These are phyloP conservation scores for Lagocephalus sceleratus DNA, from an alignment of 2,797 vertebrate species.

Conservation along the genomic window DNA sequence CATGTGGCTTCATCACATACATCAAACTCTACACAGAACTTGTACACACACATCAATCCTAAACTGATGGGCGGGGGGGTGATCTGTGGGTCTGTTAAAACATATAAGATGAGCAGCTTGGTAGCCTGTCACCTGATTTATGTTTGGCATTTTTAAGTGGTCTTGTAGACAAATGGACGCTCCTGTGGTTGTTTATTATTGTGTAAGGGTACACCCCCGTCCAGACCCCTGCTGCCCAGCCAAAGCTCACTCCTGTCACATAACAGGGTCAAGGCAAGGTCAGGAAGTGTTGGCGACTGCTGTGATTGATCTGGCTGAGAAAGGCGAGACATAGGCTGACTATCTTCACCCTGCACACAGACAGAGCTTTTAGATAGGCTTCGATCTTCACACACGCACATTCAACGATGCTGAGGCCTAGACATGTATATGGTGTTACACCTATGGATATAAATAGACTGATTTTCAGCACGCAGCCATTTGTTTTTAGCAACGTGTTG, in stretches of 20 bases:
- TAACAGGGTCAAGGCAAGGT: conserved; percentile 69
- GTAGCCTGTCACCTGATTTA: conserved; percentile 66
- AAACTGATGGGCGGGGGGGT: conserved; percentile 3
- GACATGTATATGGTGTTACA: conserved; percentile 1
- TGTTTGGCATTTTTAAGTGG: conserved; percentile 57
- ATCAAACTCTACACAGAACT: conserved; percentile 30
- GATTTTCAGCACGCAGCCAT: neutral
- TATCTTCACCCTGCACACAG: conserved; percentile 51
- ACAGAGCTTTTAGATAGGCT: conserved; percentile 20
- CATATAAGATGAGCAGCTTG: conserved; percentile 57
- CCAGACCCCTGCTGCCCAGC: conserved; percentile 47
- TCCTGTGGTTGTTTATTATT: conserved; percentile 57
- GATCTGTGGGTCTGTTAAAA: conserved; percentile 10
- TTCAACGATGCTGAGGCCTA: neutral
- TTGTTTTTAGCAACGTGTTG: neutral
- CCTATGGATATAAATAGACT: neutral
- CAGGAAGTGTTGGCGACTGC: conserved; percentile 57
- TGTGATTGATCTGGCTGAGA: conserved; percentile 78
- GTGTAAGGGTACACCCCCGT: conserved; percentile 37
- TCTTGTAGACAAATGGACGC: conserved; percentile 60
- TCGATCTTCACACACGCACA: conserved; percentile 18
- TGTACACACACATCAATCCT: conserved; percentile 25
- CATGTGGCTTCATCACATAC: conserved; percentile 22
- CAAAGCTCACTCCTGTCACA: conserved; percentile 58
- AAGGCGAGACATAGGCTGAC: conserved; percentile 62